Evolutionary conservation across 1,140 invertebrate species (phyloP).

Genomic region (Solen grandis): DNA sequence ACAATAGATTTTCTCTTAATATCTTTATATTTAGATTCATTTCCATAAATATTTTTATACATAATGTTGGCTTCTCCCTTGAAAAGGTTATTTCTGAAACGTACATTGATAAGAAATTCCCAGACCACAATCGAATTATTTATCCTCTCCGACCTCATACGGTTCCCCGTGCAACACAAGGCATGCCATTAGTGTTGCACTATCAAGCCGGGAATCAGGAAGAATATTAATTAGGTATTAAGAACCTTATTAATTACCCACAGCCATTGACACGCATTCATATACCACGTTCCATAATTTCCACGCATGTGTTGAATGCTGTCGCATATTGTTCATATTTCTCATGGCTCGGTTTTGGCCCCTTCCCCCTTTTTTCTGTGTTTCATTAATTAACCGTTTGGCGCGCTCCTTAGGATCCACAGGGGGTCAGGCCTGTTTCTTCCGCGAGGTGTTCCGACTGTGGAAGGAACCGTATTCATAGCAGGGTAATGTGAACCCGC

Average conservation of each 20-base stretch:
- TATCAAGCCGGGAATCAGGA: not conserved
- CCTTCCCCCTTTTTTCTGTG: not conserved
- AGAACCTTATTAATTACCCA: not conserved
- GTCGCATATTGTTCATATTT: not conserved
- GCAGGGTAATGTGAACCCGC: conserved; percentile 21
- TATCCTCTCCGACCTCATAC: too few species aligned
- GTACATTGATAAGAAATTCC: not conserved
- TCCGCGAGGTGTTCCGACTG: not conserved
- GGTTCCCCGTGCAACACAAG: not conserved
- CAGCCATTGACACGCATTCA: not conserved
- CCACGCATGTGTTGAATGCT: not conserved
- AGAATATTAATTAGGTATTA: not conserved
- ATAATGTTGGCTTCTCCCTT: too few species aligned
- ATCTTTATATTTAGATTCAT: too few species aligned
- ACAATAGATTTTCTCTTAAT: too few species aligned
- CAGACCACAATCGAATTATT: not conserved
- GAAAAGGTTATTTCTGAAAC: not conserved
- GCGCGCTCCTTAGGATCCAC: not conserved
- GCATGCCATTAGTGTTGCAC: not conserved
- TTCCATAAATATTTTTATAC: too few species aligned
- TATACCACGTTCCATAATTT: not conserved
- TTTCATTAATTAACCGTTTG: not conserved
- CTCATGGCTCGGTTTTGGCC: not conserved
- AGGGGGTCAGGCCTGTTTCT: not conserved
- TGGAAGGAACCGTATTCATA: conserved; percentile 7